Evolutionary conservation across 2,888 invertebrate species (phyloP), one percentile per base, ranked within the genome.

Genomic region (Pristionchus fissidentatus): DNA sequence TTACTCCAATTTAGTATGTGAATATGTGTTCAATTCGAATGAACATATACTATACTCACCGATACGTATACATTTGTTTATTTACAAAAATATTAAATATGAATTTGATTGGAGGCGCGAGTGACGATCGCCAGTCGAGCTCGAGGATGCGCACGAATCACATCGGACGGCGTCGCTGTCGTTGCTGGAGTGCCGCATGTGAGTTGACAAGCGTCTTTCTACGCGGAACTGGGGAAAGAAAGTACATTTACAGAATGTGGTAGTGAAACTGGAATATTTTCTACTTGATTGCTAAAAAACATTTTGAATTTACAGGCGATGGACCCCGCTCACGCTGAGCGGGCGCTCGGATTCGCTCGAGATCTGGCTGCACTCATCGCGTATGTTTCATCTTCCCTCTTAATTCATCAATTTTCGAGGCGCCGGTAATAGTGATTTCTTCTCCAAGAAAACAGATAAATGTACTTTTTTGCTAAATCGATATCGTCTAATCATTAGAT

Each of bases 301-400:
- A 46, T 15, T 15, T 15, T 46, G 46, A 46, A 46, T 46, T 32
- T 83, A 35, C 73, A 66, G 46, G 57, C 85, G 26, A 85, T 87
- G 80, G 88, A 88, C 66, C 85, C 87, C 5, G 85, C 86, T 60
- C 89, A 89, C 78, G 88, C 89, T 0, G 82, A 84, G 19, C 86
- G 87, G 46, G 73, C 88, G 4, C 85, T 87, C 49, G 84, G 86
- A 62, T 89, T 89, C 77, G 87, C 89, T 5, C 49, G 87, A 52
- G 89, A 89, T 57, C 60, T 89, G 8, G 87, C 87, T 55, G 85
- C 87, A 43, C 83, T 89, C 0, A 81, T 89, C 46, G 66, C 84
- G 86, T 86, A 70, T 26, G 83, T 46, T 26, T 43, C n/a, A 22
- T n/a, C n/a, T n/a, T n/a, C n/a, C n/a, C n/a, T n/a, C n/a, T n/a